Base-by-base conservation (phyloP, 92 coral and sea anemone species). In the Epizoanthus ramosus region DNA sequence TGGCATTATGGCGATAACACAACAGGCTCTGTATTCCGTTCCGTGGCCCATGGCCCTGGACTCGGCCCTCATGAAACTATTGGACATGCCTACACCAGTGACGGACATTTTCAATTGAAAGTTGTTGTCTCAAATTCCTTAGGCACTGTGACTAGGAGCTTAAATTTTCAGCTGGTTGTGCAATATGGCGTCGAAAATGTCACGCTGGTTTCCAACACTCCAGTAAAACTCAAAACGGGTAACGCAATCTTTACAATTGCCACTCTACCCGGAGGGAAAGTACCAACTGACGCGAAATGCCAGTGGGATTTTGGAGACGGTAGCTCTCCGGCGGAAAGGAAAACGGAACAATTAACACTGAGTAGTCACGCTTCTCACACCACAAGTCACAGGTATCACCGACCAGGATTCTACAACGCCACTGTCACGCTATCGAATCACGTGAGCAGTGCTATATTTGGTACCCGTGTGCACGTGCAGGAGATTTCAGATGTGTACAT, bases 371-470 rank as follows among this genome's bases (percentile, higher is more conserved):
- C 70, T 9, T 86, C 89, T 41, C 89, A 79, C 57, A 28, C 69
- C 24, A 73, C 75, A 9, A 52, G 31, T 14, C 98, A 90, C 79
- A 90, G 56, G 60, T 95, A 84, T 85, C 56, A 18, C 1, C 75
- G 19, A n/a, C 88, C 87, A 25, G 92, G 92, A 13, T 61, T 89
- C 35, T 95, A 85, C 80, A 60, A 79, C 18, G 83, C 82, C 37
- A 75, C 89, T 17, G 98, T 92, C 17, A 93, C 91, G 74, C 84
- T 95, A 63, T 90, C 94, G 35, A 95, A 95, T 84, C 89, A 93
- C 73, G 96, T 95, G 15, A 95, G 98, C 68, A 83, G 76, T 71
- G 58, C 31, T 4, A 81, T 89, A 57, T 23, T 93, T 31, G 57
- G 83, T 57, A 88, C 71, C 4, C 53, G 39, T 3, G 84, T 88